Evolutionary conservation across 2,888 invertebrate species (phyloP).

Genomic region (Eupithecia abbreviata): DNA sequence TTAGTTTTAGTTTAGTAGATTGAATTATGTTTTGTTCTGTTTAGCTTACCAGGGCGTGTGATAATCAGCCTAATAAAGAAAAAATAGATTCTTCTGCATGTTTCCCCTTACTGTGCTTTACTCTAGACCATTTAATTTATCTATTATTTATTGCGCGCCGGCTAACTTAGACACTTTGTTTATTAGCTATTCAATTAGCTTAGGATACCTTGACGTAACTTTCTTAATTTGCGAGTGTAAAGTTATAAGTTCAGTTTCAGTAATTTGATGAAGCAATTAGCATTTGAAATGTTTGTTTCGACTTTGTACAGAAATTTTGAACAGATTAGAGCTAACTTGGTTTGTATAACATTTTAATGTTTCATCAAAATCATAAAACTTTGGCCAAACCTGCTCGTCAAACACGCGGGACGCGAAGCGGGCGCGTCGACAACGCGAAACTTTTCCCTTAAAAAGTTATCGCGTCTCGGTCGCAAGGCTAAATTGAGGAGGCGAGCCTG

Average conservation of each 20-base stretch:
- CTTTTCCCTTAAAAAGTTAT: no score
- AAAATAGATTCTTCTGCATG: neutral
- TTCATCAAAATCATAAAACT: neutral
- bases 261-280: constrained; percentile 31
- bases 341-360: neutral
- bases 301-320: constrained; percentile 15
- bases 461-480: no score
- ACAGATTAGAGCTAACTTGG: constrained; percentile 10
- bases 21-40: no score
- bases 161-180: constrained; percentile 68
- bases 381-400: no score
- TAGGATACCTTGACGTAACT: constrained; percentile 50
- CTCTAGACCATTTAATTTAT: constrained; percentile 71
- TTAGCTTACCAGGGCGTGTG: no score
- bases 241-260: constrained; percentile 14
- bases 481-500: no score
- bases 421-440: no score
- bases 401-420: no score
- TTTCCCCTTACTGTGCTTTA: neutral
- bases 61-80: neutral
- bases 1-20: no score
- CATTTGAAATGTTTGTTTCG: constrained; percentile 18
- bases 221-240: constrained; percentile 26
- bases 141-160: constrained; percentile 73
- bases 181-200: constrained; percentile 72